Base-by-base conservation (phyloP, 1,140 invertebrate species). In the Condylostylus longicornis region DNA sequence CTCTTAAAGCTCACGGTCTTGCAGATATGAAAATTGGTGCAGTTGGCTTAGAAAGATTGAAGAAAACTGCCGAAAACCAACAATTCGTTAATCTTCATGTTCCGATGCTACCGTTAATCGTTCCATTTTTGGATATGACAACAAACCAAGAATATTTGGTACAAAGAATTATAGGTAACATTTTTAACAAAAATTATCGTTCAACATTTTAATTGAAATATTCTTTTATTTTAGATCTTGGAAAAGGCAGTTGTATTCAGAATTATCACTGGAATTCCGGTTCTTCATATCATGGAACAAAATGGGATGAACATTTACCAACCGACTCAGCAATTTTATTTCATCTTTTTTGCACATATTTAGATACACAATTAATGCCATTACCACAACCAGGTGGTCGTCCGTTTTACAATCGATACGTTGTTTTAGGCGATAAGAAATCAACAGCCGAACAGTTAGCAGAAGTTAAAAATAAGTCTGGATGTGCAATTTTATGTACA, bases 61-160 rank as follows among this genome's bases (percentile, higher is more conserved):
- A 74, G 37, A 79, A 79, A 53, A 78, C 79, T 22, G 71, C 73
- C 2, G 68, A 74, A 12, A 58, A 69, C 34, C 54, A 61, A 38
- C 54, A 53, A 27, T 70, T 70, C 33, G 71, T 82, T 32, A 63
- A 68, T 23, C 64, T 68, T 18, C 68, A 72, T 45, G 68, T 83
- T 17, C 80, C 79, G 1, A 75, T 73, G 29, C 53, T 87, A 32
- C 69, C 74, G 6, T 62, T 69, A 27, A 49, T 89, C 3, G 61
- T 88, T 10, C 78, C 78, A 1, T 89, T 85, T 55, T 56, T 89
- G 39, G 82, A 87, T 48, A 54, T 82, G 5, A 76, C 74, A 4
- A 67, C 70, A 5, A 82, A 86, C 67, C 84, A 89, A 50, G 80
- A 87, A 55, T 89, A 88, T 62, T 54, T 88, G 8, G 72, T 83